These are phyloP conservation scores for Gasterosteus nipponicus DNA, from an alignment of 2,113 vertebrate genomes.

Conservation along the genomic window DNA sequence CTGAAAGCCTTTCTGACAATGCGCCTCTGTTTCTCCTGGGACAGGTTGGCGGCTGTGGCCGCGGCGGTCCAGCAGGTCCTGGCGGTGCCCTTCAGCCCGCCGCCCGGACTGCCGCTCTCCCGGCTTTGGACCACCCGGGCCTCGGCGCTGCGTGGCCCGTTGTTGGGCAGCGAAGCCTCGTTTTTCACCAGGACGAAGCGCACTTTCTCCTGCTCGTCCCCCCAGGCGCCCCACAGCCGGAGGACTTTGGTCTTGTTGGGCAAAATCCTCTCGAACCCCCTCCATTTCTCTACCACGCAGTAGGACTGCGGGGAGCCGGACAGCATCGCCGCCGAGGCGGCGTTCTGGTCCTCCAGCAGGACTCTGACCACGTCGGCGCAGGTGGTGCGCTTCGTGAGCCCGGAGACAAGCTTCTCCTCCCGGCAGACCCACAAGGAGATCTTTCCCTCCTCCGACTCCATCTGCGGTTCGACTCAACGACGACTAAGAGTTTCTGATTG, in stretches of 20 bases:
- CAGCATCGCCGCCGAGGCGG: constrained; percentile 81
- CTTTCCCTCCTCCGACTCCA: constrained; percentile 85
- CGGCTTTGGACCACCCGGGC: constrained; percentile 91
- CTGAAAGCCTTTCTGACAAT: constrained; percentile 95
- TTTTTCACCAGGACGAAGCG: constrained; percentile 93
- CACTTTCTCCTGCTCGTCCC: constrained; percentile 92
- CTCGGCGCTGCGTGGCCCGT: constrained; percentile 93
- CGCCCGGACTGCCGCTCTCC: constrained; percentile 80
- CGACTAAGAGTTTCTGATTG: constrained; percentile 14
- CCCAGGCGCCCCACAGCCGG: constrained; percentile 94
- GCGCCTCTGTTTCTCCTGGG: constrained; percentile 90
- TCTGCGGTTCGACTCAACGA: background rate
- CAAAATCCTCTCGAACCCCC: constrained; percentile 93
- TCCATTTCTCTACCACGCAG: constrained; percentile 97
- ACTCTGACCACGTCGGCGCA: constrained; percentile 93
- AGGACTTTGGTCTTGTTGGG: constrained; percentile 94
- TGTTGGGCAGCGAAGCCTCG: constrained; percentile 90
- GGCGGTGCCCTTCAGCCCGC: constrained; percentile 72
- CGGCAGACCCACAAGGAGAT: constrained; percentile 96
- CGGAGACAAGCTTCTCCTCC: constrained; percentile 95
- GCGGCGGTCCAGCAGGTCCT: constrained; percentile 68
- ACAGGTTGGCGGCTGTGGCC: constrained; percentile 58
- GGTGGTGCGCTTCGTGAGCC: constrained; percentile 90
- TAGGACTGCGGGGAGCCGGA: constrained; percentile 88
- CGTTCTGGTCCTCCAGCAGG: constrained; percentile 89